Base-by-base conservation (phyloP, 2,888 invertebrate genomes). In the Yponomeuta plumbellus region DNA sequence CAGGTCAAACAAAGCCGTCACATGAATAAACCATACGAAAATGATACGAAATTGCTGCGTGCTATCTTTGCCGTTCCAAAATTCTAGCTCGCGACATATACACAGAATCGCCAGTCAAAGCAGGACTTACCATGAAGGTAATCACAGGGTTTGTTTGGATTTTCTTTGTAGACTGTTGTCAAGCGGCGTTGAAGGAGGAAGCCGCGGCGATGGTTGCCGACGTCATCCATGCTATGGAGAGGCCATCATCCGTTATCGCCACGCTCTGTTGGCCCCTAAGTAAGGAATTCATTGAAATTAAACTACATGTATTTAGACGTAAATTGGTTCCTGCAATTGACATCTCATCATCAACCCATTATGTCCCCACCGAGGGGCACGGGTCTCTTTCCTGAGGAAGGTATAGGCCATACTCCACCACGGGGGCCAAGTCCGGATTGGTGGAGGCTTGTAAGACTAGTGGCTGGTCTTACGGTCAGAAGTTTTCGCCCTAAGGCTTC, bases 191-290 rank as follows among this genome's bases (percentile, higher is more conserved):
- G 8, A 52, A 52, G 17, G 71, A 76, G 63, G 69, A 70, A 2
- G 78, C 78, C 69, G 69, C 73, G 22, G 62, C 68, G 13, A 76
- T 84, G 73, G 73, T 87, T 57, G 72, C 75, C 59, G 84, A 84
- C 71, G 70, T 85, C n/a, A 76, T 87, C 59, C 69, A 74, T 67
- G 72, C 76, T n/a, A 76, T 75, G 71, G 74, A 76, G 65, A 80
- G 75, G 72, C 82, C 86, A 21, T 75, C 81, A 39, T 74, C 77
- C 64, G 71, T 86, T 23, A 75, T 83, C 65, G 80, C 80, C 44
- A 78, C 76, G 69, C 71, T 84, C 67, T 86, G 88, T 69, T 85
- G 84, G 80, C 61, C 77, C 56, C 71, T 73, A 56, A 71, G 88
- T 87, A 78, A 84, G 84, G 70, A 71, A 68, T 67, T 66, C 21